Conservation (phyloP, 2,797 vertebrate species). For the Alauda arvensis region DNA sequence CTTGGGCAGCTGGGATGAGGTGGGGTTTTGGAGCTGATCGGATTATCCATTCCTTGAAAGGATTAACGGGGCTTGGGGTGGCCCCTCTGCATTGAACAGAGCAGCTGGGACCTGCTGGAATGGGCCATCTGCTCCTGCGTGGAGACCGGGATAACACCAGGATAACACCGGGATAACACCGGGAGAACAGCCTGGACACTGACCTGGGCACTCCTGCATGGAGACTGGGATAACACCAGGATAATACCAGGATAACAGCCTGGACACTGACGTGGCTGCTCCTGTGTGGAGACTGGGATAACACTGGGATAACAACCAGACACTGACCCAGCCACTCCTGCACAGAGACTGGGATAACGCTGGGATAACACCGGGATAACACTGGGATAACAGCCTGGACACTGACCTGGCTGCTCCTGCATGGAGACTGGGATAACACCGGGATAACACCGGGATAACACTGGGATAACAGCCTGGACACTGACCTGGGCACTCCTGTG, state of each 20-base stretch:
- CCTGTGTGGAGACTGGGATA: fast-evolving
- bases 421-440: fast-evolving
- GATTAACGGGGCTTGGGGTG: neutral
- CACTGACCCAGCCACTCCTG: neutral
- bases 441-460: too few relatives aligned
- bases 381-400: fast-evolving
- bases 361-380: neutral
- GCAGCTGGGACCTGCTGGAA: neutral
- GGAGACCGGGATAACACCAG: neutral
- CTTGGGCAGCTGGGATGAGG: neutral
- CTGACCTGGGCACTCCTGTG: neutral
- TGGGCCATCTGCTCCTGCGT: neutral
- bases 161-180: neutral
- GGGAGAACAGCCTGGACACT: neutral
- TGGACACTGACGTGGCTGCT: neutral
- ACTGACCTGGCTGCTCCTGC: fast-evolving
- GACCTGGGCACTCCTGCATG: fast-evolving
- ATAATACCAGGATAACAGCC: too few relatives aligned
- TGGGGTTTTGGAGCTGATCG: neutral
- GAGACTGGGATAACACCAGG: too few relatives aligned
- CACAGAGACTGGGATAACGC: neutral
- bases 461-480: too few relatives aligned
- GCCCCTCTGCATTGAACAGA: neutral
- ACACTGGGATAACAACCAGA: neutral
- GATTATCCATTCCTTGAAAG: neutral